Percentiles rank a stretch among this genome's conserved stretches.
Conservation (phyloP, 2,113 vertebrate genomes). For the Seriola quinqueradiata region DNA sequence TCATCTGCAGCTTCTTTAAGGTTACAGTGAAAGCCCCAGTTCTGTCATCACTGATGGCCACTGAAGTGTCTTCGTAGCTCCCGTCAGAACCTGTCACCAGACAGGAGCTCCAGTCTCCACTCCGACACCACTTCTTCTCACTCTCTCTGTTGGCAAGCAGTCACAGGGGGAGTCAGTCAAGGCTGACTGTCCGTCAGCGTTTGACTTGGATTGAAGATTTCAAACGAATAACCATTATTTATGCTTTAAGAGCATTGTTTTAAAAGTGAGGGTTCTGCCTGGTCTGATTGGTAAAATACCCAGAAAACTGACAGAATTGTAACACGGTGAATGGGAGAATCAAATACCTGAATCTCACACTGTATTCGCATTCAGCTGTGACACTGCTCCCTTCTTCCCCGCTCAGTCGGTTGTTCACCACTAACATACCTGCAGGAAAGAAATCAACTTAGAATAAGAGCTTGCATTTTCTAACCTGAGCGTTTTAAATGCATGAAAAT, state of each 20-base stretch:
- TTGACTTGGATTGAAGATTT: conserved; percentile 10
- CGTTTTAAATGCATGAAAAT: not conserved
- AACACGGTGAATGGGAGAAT: not conserved
- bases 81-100: conserved; percentile 61
- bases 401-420: conserved; percentile 60
- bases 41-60: conserved; percentile 80
- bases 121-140: conserved; percentile 84
- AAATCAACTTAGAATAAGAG: not conserved
- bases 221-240: not conserved
- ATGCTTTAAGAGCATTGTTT: not conserved
- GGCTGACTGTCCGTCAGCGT: conserved; percentile 13
- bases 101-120: conserved; percentile 78
- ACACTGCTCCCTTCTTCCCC: conserved; percentile 77
- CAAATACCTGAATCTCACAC: conserved; percentile 79
- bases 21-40: conserved; percentile 74
- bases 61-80: conserved; percentile 63
- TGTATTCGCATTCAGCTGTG: conserved; percentile 79
- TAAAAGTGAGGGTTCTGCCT: not conserved
- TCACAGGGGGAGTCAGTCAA: conserved; percentile 42
- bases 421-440: conserved; percentile 74
- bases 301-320: not conserved
- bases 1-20: conserved; percentile 69
- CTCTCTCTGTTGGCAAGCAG: conserved; percentile 70
- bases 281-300: not conserved
- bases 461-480: not conserved